Percentiles rank a stretch among this genome's conserved stretches.
phyloP scores from a whole-genome alignment of 2,113 vertebrate species.

The Collichthys lucidus region DNA sequence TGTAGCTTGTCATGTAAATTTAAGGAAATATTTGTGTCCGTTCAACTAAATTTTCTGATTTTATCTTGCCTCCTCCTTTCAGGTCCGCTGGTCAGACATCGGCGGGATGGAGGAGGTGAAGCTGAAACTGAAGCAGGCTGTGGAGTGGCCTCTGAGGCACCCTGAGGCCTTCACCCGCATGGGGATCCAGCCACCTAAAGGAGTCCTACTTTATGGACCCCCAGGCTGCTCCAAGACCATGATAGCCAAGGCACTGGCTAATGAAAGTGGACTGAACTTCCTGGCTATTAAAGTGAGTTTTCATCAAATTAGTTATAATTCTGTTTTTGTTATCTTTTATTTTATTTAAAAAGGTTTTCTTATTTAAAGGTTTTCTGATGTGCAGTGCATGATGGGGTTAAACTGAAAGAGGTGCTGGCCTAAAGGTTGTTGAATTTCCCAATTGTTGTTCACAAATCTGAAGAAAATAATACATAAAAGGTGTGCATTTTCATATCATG shows the following conservation, averaged over 20 bases:
- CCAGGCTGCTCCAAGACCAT: slow-evolving; percentile 99
- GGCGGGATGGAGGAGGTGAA: slow-evolving; percentile 96
- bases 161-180: slow-evolving; percentile 92
- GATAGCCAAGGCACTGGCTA: slow-evolving; percentile 97
- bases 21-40: neutral
- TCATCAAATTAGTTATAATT: neutral
- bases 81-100: slow-evolving; percentile 96
- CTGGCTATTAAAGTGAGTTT: slow-evolving; percentile 92
- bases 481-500: slow-evolving; percentile 27
- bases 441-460: slow-evolving; percentile 11
- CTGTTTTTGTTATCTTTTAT: neutral
- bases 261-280: slow-evolving; percentile 96
- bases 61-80: neutral
- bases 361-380: neutral
- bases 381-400: slow-evolving; percentile 8
- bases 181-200: slow-evolving; percentile 94
- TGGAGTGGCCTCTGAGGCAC: slow-evolving; percentile 96
- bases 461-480: slow-evolving; percentile 42
- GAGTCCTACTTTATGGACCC: slow-evolving; percentile 95
- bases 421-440: slow-evolving; percentile 1
- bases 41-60: neutral
- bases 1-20: neutral
- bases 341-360: neutral
- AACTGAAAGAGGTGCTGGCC: slow-evolving; percentile 10
- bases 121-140: slow-evolving; percentile 94